Evolutionary conservation across 2,888 invertebrate genomes (phyloP).

Genomic region (Athalia circularis): DNA sequence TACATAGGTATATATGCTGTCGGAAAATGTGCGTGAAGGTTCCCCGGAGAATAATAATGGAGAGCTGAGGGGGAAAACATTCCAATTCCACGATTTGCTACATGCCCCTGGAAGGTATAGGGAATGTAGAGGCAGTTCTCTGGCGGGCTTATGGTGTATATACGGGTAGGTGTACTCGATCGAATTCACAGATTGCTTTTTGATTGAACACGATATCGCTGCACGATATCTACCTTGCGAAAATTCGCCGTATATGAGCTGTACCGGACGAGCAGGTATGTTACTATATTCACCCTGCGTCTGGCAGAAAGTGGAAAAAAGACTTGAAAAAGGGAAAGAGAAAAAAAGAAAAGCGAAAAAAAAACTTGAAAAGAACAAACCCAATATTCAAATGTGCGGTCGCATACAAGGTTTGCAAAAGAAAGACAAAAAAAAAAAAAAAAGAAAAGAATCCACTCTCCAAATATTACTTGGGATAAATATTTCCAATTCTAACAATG

Average conservation of each 20-base stretch:
- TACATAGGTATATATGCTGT: neutral
- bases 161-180: neutral
- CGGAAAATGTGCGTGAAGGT: neutral
- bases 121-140: neutral
- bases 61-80: constrained; percentile 8
- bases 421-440: too few species aligned
- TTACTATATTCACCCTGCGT: neutral
- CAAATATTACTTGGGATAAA: too few species aligned
- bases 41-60: constrained; percentile 11
- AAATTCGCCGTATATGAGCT: neutral
- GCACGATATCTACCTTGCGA: neutral
- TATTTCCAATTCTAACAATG: too few species aligned
- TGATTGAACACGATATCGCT: constrained; percentile 32
- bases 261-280: neutral
- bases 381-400: too few species aligned
- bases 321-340: too few species aligned
- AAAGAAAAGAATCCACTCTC: too few species aligned
- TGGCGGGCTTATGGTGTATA: too few species aligned
- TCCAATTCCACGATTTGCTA: neutral
- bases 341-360: too few species aligned
- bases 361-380: too few species aligned
- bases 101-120: neutral
- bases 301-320: too few species aligned
- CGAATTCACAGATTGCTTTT: constrained; percentile 41
- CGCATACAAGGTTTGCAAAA: too few species aligned